Base-by-base conservation (phyloP, 1,140 invertebrate genomes). In the Listronotus oregonensis region DNA sequence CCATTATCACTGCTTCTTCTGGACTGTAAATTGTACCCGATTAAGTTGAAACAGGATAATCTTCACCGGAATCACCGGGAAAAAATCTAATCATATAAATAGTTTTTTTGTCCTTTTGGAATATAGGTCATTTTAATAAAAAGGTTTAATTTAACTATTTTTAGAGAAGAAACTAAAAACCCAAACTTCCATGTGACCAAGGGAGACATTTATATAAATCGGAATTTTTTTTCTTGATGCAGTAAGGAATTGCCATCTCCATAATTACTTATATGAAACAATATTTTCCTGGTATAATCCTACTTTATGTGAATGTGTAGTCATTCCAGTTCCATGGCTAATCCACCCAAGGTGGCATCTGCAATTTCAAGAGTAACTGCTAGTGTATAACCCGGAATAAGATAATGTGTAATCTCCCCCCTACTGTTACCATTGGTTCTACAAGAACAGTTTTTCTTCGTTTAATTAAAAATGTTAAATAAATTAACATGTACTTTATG, bases 401-500 rank as follows among this genome's bases (percentile, higher is more conserved):
- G 72, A 73, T 77, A 84, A 32, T 80, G 74, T 6, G 83, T 84
- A 32, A 85, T 80, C 58, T 86, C 81, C 12, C n/a, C n/a, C 81
- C 80, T 9, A 85, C 82, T 4, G 80, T 84, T 5, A 85, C 83
- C 79, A 59, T 76, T 2, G 76, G 75, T 61, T 77, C 75, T 8
- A 85, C 84, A 54, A 73, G 71, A 0, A 86, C 77, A 6, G 79
- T 82, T 80, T 75, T n/a, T 74, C 51, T 70, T 82, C 78, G 63
- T 85, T 75, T 27, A 86, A 64, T 46, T 79, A 6, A 85, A 73
- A 69, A 85, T 82, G 67, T 83, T 77, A 64, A 82, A 86, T 3
- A 89, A 75, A 12, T 86, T 82, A 46, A 89, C 80, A 0, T 83
- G 75, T 14, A 89, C 80, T 76, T 84, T 80, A 67, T 89, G 85